Evolutionary conservation across 2,888 invertebrate genomes (phyloP).

Genomic region (Drosophila mimetica): DNA sequence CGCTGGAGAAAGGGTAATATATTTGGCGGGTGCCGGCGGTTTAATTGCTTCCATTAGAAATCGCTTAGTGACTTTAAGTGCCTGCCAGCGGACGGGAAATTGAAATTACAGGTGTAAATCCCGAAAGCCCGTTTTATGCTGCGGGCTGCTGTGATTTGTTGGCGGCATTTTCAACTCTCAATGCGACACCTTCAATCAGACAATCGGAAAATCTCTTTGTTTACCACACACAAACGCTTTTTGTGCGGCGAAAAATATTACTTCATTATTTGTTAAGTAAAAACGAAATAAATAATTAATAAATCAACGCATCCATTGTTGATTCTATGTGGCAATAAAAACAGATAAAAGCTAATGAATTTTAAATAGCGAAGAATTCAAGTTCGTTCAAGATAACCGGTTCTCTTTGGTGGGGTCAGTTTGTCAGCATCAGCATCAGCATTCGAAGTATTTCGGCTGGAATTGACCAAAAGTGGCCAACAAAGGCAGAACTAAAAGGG

Average conservation of each 20-base stretch:
- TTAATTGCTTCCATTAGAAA: constrained; percentile 77
- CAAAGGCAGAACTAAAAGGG: constrained; percentile 13
- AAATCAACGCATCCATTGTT: constrained; percentile 69
- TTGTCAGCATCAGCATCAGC: constrained; percentile 26
- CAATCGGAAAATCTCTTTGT: constrained; percentile 36
- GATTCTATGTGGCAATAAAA: constrained; percentile 54
- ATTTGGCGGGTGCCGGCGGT: constrained; percentile 29
- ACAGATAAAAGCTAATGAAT: constrained; percentile 76
- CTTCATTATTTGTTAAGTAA: constrained; percentile 47
- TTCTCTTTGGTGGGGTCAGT: constrained; percentile 46
- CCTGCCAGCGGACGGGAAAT: constrained; percentile 29
- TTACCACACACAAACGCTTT: constrained; percentile 19
- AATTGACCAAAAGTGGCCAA: constrained; percentile 36
- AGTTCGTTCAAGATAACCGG: constrained; percentile 65
- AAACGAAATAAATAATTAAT: constrained; percentile 63
- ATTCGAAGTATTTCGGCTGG: constrained; percentile 35
- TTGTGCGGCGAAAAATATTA: constrained; percentile 37
- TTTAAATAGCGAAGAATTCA: constrained; percentile 71
- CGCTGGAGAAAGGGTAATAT: not conserved
- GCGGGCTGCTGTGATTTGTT: not conserved
- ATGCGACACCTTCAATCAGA: constrained; percentile 36
- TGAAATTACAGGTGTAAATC: constrained; percentile 45
- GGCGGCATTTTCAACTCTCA: constrained; percentile 11
- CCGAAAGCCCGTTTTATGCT: constrained; percentile 25
- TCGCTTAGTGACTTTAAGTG: constrained; percentile 57